Evolutionary conservation across 2,113 vertebrate genomes (phyloP).

Genomic region (Gasterosteus aculeatus): DNA sequence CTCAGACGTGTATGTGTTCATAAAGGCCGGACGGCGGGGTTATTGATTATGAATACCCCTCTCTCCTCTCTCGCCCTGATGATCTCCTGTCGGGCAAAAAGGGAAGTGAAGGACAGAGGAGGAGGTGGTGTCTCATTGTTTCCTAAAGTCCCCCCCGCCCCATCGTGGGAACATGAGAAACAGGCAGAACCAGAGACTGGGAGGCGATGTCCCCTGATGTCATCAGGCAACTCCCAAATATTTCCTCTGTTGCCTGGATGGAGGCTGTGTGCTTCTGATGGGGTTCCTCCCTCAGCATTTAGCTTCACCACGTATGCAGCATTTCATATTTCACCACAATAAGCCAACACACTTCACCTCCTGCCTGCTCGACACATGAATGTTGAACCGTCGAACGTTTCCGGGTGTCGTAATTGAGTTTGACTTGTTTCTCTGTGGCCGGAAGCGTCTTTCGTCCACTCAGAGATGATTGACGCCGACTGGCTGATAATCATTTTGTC

Average conservation of each 20-base stretch:
- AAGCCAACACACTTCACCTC: not conserved
- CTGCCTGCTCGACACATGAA: not conserved
- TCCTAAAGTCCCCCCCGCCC: constrained; percentile 44
- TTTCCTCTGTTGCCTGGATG: not conserved
- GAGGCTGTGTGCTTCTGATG: not conserved
- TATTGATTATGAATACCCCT: too few relatives aligned
- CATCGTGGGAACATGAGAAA: constrained; percentile 23
- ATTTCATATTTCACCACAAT: not conserved
- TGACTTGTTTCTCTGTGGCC: not conserved
- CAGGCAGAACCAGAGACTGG: not conserved
- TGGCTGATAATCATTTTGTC: not conserved
- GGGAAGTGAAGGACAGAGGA: constrained; percentile 14
- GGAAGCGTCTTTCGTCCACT: not conserved
- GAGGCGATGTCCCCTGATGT: not conserved
- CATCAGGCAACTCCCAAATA: not conserved
- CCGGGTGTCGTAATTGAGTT: not conserved
- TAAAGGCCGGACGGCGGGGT: too few relatives aligned
- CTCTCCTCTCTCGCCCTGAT: constrained; percentile 1
- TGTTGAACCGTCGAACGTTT: not conserved
- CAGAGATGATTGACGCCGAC: not conserved
- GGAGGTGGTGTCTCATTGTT: constrained; percentile 45
- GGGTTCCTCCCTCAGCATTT: not conserved
- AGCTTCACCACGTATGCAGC: not conserved
- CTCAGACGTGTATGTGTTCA: not conserved
- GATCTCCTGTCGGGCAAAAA: constrained; percentile 1